Conservation (phyloP, 2,113 vertebrate species). For the Corythoichthys intestinalis region DNA sequence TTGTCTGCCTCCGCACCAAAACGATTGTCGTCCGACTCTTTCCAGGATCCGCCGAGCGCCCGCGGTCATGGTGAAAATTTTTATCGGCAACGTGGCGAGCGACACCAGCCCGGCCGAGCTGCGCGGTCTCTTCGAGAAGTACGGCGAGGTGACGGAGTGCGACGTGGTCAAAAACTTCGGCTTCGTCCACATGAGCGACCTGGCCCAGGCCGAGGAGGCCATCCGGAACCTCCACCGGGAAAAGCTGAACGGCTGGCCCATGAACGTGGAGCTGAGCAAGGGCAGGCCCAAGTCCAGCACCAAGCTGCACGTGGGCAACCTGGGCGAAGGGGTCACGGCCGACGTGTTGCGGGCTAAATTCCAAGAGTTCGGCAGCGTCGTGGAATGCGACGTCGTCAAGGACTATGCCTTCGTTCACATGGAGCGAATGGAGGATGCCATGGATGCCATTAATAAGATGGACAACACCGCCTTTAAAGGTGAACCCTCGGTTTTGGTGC, state of each 20-base stretch:
- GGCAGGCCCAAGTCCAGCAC: conserved; percentile 86
- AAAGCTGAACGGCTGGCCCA: conserved; percentile 82
- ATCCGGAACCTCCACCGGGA: conserved; percentile 88
- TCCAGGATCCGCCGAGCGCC: conserved; percentile 35
- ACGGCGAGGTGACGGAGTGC: conserved; percentile 87
- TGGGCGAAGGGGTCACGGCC: conserved; percentile 77
- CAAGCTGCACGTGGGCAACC: conserved; percentile 91
- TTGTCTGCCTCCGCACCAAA: too few relatives aligned
- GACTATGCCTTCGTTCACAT: conserved; percentile 96
- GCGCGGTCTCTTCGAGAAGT: conserved; percentile 85
- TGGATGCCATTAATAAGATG: conserved; percentile 84
- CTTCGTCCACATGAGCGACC: conserved; percentile 89
- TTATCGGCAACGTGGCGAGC: conserved; percentile 88
- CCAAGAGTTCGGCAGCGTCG: conserved; percentile 85
- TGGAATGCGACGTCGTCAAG: conserved; percentile 94
- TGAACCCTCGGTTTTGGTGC: conserved; percentile 65
- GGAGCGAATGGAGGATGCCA: conserved; percentile 88
- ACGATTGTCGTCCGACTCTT: background rate
- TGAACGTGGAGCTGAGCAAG: conserved; percentile 93
- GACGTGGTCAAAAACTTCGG: conserved; percentile 94
- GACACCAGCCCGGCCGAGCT: conserved; percentile 85
- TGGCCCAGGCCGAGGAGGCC: conserved; percentile 83
- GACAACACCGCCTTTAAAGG: conserved; percentile 90
- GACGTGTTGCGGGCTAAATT: conserved; percentile 84
- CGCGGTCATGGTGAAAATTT: conserved; percentile 88